Percentiles rank a stretch among this genome's conserved stretches.
Conservation (phyloP, 1,140 invertebrate genomes). For the Coptotermes formosanus region DNA sequence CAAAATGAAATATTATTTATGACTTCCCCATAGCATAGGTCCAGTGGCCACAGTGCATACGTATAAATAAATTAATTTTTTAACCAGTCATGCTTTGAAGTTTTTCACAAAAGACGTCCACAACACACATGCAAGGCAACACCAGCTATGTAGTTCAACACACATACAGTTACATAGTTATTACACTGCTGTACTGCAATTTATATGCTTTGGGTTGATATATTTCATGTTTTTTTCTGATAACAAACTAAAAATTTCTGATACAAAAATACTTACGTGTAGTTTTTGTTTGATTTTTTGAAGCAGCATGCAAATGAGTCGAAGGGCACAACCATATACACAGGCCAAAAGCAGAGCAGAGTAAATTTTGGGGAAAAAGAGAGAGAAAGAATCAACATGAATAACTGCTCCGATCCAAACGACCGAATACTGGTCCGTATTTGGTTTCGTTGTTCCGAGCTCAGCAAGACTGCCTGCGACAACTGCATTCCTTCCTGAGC, state of each 20-base stretch:
- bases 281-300: constrained; percentile 73
- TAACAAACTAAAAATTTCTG: constrained; percentile 28
- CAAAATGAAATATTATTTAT: too few relatives aligned
- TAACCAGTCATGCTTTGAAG: neutral
- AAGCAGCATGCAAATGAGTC: constrained; percentile 69
- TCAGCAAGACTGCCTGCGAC: constrained; percentile 15
- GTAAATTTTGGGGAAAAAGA: constrained; percentile 69
- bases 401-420: constrained; percentile 37
- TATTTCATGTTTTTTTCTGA: neutral
- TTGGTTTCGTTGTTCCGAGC: constrained; percentile 22
- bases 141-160: neutral
- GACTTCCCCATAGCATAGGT: too few relatives aligned
- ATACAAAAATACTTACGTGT: constrained; percentile 69
- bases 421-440: constrained; percentile 24
- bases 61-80: too few relatives aligned
- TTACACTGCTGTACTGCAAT: neutral
- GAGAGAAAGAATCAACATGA: constrained; percentile 55
- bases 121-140: neutral
- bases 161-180: constrained; percentile 20
- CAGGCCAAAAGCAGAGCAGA: constrained; percentile 71
- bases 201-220: constrained; percentile 16
- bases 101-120: neutral
- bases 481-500: constrained; percentile 17
- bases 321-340: constrained; percentile 65
- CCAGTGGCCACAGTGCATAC: too few relatives aligned